Conservation (phyloP, 2,113 vertebrate genomes). For the Herpailurus yagouaroundi region DNA sequence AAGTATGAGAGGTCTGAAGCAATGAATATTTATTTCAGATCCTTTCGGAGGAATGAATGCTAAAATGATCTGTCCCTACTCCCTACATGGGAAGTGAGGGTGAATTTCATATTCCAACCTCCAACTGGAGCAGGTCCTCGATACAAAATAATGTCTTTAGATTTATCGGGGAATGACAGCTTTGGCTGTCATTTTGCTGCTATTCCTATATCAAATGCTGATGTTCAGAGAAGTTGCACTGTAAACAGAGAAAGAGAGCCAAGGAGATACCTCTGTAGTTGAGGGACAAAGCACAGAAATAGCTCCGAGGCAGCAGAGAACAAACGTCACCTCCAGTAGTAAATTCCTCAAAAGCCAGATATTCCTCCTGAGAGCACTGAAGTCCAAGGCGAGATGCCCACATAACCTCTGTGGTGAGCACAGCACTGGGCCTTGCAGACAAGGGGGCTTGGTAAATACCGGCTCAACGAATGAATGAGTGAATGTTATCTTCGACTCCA, state of each 20-base stretch:
- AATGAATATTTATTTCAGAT: slow-evolving; percentile 32
- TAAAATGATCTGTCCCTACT: neutral
- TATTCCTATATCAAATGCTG: neutral
- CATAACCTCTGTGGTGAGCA: accelerated
- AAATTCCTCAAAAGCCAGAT: neutral
- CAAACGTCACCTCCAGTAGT: neutral
- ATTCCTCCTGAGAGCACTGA: neutral
- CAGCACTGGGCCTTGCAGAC: neutral
- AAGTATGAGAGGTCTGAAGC: neutral
- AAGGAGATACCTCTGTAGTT: neutral
- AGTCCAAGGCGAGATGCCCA: neutral
- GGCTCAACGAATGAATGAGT: accelerated
- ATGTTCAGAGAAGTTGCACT: neutral
- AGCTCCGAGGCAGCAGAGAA: neutral
- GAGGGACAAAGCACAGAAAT: neutral
- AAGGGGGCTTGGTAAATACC: accelerated
- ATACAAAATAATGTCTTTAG: neutral
- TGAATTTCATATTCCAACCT: neutral
- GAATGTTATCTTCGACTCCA: neutral
- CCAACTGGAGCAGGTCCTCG: neutral
- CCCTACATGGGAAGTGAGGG: neutral
- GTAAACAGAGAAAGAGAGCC: neutral
- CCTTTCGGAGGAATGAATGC: neutral
- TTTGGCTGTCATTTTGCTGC: neutral
- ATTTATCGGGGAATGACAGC: neutral